Evolutionary conservation across 2,888 invertebrate genomes (phyloP).

Genomic region (Acrocera orbiculus): DNA sequence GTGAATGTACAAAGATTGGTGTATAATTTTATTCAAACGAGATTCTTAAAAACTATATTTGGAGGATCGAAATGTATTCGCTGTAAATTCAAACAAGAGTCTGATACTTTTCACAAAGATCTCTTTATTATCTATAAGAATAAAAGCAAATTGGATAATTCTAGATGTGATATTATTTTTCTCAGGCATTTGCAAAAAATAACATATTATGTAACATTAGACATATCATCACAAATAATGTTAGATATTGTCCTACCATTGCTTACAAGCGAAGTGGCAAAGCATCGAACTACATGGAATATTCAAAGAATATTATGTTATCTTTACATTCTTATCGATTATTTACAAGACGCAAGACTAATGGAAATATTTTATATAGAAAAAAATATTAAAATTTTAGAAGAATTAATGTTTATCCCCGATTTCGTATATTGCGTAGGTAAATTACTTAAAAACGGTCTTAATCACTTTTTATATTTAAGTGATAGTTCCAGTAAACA

Average conservation of each 20-base stretch:
- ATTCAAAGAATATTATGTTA: constrained; percentile 19
- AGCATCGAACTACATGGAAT: background rate
- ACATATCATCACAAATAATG: constrained; percentile 23
- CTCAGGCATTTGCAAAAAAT: constrained; percentile 27
- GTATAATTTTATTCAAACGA: constrained; percentile 23
- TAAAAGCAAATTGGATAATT: too few species aligned
- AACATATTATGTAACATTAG: constrained; percentile 21
- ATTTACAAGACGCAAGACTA: constrained; percentile 25
- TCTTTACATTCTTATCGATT: constrained; percentile 25
- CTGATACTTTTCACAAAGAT: constrained; percentile 20
- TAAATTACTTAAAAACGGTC: constrained; percentile 28
- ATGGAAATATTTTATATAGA: constrained; percentile 26
- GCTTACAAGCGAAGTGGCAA: too few species aligned
- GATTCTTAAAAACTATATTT: constrained; percentile 22
- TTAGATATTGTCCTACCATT: constrained; percentile 26
- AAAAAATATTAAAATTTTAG: constrained; percentile 25
- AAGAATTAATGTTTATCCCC: constrained; percentile 22
- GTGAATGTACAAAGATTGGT: constrained; percentile 20
- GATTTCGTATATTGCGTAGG: constrained; percentile 23
- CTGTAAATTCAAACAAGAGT: constrained; percentile 25
- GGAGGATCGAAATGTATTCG: constrained; percentile 16
- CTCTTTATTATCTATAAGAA: constrained; percentile 19
- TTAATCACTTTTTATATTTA: constrained; percentile 24
- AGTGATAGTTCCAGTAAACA: constrained; percentile 24
- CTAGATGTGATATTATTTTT: too few species aligned